Evolutionary conservation across 2,888 invertebrate species (phyloP).

Genomic region (Cephus sareptanus): DNA sequence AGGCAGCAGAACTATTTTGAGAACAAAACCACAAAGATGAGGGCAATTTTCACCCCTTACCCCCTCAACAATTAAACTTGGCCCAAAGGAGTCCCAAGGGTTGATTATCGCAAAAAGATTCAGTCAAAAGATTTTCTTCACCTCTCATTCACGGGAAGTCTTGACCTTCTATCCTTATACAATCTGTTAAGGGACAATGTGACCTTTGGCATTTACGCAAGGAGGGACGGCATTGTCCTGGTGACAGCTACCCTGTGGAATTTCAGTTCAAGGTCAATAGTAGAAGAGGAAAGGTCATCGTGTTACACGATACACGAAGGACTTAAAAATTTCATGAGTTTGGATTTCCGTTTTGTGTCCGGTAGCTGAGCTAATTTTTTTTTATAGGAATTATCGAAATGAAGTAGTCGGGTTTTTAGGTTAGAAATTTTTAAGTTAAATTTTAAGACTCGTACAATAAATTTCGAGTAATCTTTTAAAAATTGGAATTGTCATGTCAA

Average conservation of each 20-base stretch:
- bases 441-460: too few relatives aligned
- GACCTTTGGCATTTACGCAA: background rate
- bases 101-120: background rate
- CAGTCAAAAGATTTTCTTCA: background rate
- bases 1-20: too few relatives aligned
- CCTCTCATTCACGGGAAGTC: background rate
- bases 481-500: background rate
- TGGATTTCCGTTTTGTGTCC: background rate
- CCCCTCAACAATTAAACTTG: background rate
- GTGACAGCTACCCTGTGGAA: background rate
- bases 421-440: background rate
- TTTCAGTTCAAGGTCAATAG: background rate
- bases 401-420: background rate
- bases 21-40: background rate
- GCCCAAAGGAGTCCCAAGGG: background rate
- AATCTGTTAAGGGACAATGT: background rate
- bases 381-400: too few relatives aligned
- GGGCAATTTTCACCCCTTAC: background rate
- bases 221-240: background rate
- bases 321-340: background rate
- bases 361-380: too few relatives aligned
- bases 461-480: too few relatives aligned
- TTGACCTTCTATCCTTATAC: background rate
- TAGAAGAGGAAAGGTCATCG: background rate
- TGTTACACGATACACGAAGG: background rate